These are phyloP conservation scores for Daboia siamensis DNA, from an alignment of 2,113 vertebrate species.

Conservation along the genomic window DNA sequence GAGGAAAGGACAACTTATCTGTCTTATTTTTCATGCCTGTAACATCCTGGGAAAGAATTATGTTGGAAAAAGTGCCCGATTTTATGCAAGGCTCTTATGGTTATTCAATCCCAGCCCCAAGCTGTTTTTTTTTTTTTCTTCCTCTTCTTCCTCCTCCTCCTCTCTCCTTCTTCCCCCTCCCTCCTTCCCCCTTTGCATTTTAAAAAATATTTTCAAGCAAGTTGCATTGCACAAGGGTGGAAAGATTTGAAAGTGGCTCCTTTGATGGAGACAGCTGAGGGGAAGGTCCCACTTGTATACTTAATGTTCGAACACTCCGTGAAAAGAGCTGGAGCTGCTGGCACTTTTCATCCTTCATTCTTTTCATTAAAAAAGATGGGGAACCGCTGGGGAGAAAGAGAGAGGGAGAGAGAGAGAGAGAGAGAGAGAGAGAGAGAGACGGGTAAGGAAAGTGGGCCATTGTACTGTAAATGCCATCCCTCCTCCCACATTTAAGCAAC, in stretches of 20 bases:
- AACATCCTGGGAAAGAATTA: slow-evolving; percentile 6
- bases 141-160: neutral
- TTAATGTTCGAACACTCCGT: slow-evolving; percentile 15
- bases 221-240: slow-evolving; percentile 40
- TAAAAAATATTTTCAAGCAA: slow-evolving; percentile 28
- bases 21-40: neutral
- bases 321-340: slow-evolving; percentile 39
- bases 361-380: slow-evolving; percentile 36
- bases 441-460: slow-evolving; percentile 22
- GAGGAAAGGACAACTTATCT: no score
- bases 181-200: slow-evolving; percentile 39
- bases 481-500: slow-evolving; percentile 18
- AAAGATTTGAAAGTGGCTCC: slow-evolving; percentile 15
- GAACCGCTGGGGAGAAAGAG: neutral
- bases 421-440: no score
- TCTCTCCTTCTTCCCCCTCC: neutral
- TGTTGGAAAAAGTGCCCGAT: neutral
- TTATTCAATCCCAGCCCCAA: neutral
- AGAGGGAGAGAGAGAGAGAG: no score
- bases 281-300: slow-evolving; percentile 20
- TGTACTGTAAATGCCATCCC: slow-evolving; percentile 3
- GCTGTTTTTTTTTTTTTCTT: neutral
- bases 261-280: slow-evolving; percentile 27
- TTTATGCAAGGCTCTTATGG: neutral
- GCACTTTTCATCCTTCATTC: slow-evolving; percentile 14